phyloP scores from a whole-genome alignment of 2,888 invertebrate genomes.

The Entomobrya multifasciata region DNA sequence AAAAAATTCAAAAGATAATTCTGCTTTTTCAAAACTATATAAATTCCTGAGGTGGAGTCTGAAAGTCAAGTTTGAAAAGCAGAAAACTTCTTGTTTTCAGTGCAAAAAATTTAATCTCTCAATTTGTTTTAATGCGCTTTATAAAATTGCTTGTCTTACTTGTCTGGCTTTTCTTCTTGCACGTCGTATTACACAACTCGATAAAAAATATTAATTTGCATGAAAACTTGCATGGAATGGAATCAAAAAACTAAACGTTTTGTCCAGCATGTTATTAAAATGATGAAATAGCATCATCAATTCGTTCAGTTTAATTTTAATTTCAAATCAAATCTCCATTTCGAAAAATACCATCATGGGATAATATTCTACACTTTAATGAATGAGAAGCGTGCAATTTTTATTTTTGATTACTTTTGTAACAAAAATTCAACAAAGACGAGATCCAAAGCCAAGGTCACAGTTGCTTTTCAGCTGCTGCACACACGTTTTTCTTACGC shows the following conservation, averaged over 20 bases:
- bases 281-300: too few species aligned
- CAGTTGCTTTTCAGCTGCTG: too few species aligned
- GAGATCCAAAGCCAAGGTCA: slow-evolving; percentile 53
- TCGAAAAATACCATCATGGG: too few species aligned
- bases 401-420: slow-evolving; percentile 43
- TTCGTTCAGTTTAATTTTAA: too few species aligned
- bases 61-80: neutral
- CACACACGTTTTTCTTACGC: too few species aligned
- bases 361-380: neutral
- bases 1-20: too few species aligned
- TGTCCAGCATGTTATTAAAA: neutral
- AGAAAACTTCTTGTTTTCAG: neutral
- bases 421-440: slow-evolving; percentile 24
- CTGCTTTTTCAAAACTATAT: too few species aligned
- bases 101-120: neutral
- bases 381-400: slow-evolving; percentile 11
- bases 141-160: neutral
- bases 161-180: neutral
- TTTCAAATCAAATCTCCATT: too few species aligned
- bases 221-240: neutral
- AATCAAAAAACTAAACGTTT: neutral
- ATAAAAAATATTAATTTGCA: slow-evolving; percentile 17
- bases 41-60: too few species aligned
- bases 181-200: too few species aligned
- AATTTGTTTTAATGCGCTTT: neutral